phyloP scores from a whole-genome alignment of 37 sponge, comb jelly and placozoan genomes.

The Ephydatia muelleri region DNA sequence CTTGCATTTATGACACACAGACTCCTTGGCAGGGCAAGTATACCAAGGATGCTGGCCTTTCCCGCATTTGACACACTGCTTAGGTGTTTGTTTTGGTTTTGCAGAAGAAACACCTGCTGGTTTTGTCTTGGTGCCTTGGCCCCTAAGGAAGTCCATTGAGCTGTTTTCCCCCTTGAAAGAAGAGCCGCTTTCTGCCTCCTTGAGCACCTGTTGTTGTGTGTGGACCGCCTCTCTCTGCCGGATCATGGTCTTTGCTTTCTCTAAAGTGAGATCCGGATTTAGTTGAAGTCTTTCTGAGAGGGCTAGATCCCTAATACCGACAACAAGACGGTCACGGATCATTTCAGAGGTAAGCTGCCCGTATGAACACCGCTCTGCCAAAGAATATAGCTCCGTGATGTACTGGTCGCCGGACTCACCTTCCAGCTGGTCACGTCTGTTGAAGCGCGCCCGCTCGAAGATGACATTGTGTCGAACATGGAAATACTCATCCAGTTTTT shows the following conservation, averaged over 20 bases:
- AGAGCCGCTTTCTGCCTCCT: not conserved
- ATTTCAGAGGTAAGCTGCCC: slow-evolving; percentile 4
- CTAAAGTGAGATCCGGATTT: slow-evolving; percentile 32
- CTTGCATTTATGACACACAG: slow-evolving; percentile 29
- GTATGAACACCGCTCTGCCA: slow-evolving; percentile 8
- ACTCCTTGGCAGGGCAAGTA: slow-evolving; percentile 43
- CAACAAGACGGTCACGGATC: slow-evolving; percentile 27
- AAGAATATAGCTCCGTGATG: slow-evolving; percentile 7
- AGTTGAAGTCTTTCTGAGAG: slow-evolving; percentile 19
- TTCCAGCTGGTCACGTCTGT: slow-evolving; percentile 15
- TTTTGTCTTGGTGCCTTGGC: too few relatives aligned
- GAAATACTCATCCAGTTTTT: slow-evolving; percentile 25
- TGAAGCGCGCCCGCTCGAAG: slow-evolving; percentile 4
- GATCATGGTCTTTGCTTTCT: slow-evolving; percentile 28
- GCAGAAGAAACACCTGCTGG: too few relatives aligned
- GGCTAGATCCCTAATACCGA: slow-evolving; percentile 18
- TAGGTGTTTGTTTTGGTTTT: not conserved
- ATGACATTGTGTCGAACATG: slow-evolving; percentile 5
- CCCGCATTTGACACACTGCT: slow-evolving; percentile 11
- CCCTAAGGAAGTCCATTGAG: too few relatives aligned
- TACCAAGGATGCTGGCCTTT: slow-evolving; percentile 5
- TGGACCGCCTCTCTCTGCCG: slow-evolving; percentile 25
- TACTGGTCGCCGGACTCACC: slow-evolving; percentile 29
- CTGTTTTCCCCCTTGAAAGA: too few relatives aligned
- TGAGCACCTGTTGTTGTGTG: slow-evolving; percentile 18